Percentiles rank a stretch among this genome's conserved stretches.
phyloP scores from a whole-genome alignment of 2,113 vertebrate genomes.

The Xyliphius kryptos region DNA sequence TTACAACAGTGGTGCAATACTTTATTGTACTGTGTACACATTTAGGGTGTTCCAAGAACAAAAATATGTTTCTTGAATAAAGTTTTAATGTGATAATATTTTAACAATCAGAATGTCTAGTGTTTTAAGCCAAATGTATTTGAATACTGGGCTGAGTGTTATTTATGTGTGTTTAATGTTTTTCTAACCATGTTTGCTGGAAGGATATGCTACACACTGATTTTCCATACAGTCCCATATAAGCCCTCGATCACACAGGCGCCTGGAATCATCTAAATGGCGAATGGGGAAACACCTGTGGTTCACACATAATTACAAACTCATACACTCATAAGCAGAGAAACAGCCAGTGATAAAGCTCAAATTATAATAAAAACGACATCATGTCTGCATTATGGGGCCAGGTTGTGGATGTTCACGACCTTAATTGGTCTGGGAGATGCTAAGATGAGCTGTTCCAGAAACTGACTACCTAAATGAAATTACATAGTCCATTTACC shows the following conservation, averaged over 20 bases:
- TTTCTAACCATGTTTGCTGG: slow-evolving; percentile 52
- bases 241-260: slow-evolving; percentile 68
- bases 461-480: slow-evolving; percentile 4
- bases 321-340: slow-evolving; percentile 8
- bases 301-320: neutral
- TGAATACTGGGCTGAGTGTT: neutral
- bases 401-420: slow-evolving; percentile 6
- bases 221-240: slow-evolving; percentile 84
- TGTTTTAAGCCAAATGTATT: neutral
- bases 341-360: slow-evolving; percentile 3
- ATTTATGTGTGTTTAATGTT: neutral
- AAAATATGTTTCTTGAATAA: too few relatives aligned
- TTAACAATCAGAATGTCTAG: too few relatives aligned
- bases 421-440: slow-evolving; percentile 5
- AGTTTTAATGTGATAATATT: too few relatives aligned
- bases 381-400: neutral
- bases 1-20: too few relatives aligned
- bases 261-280: slow-evolving; percentile 50
- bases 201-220: slow-evolving; percentile 74
- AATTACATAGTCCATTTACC: slow-evolving; percentile 1
- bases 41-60: too few relatives aligned
- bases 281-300: slow-evolving; percentile 55
- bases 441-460: slow-evolving; percentile 17
- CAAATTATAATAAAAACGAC: neutral
- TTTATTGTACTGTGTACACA: too few relatives aligned